Conservation (phyloP, 1,140 invertebrate genomes). For the Drosophila sp. region DNA sequence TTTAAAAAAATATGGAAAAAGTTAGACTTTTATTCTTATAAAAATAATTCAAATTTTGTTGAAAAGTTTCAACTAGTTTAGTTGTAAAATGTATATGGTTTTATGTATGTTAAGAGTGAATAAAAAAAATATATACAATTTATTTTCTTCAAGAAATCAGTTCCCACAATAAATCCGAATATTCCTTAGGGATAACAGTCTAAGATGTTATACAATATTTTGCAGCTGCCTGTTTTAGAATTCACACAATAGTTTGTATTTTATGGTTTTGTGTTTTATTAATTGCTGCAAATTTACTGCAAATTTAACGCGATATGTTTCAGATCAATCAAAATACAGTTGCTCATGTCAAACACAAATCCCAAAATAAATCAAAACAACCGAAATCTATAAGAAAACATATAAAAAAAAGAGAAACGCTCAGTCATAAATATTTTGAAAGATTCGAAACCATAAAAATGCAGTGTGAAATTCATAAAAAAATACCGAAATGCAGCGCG, state of each 20-base stretch:
- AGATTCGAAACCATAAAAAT: constrained; percentile 50
- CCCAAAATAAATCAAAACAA: constrained; percentile 59
- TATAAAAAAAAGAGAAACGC: constrained; percentile 51
- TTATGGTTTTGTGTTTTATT: constrained; percentile 61
- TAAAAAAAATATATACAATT: neutral
- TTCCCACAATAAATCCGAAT: constrained; percentile 5
- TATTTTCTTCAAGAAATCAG: neutral
- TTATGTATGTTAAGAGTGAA: no score
- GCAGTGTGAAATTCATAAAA: constrained; percentile 48
- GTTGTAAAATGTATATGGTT: no score
- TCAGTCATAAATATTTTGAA: constrained; percentile 78
- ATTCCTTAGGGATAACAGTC: neutral
- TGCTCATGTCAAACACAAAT: constrained; percentile 50
- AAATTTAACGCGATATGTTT: constrained; percentile 50
- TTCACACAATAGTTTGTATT: constrained; percentile 50
- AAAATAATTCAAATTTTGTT: no score
- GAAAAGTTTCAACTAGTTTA: no score
- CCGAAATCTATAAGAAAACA: constrained; percentile 51
- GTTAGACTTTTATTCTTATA: no score
- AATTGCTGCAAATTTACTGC: constrained; percentile 66
- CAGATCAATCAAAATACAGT: constrained; percentile 66
- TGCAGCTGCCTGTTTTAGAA: constrained; percentile 32
- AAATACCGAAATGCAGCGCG: constrained; percentile 57
- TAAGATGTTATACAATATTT: neutral
- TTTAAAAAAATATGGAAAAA: no score